Conservation (phyloP, 2,888 invertebrate genomes). For the Amorpha juglandis region DNA sequence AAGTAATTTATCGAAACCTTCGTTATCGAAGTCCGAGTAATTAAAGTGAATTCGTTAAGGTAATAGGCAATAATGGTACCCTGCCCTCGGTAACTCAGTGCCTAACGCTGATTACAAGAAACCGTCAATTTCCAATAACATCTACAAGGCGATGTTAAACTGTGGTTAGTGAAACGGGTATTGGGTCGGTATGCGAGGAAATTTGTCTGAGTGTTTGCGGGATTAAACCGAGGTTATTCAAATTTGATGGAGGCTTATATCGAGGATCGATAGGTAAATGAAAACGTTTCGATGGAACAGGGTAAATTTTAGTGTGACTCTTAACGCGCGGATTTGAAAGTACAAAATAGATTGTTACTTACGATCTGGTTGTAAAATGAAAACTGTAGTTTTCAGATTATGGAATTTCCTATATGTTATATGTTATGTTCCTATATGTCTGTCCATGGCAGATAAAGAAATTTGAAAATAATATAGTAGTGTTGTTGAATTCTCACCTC, state of each 20-base stretch:
- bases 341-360: not conserved
- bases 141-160: constrained; percentile 36
- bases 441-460: too few relatives aligned
- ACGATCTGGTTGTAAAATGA: too few relatives aligned
- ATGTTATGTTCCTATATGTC: too few relatives aligned
- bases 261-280: not conserved
- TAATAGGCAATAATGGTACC: constrained; percentile 53
- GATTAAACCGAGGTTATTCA: constrained; percentile 9
- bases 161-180: constrained; percentile 22
- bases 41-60: constrained; percentile 57
- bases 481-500: too few relatives aligned
- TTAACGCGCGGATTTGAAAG: too few relatives aligned
- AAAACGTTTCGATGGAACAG: not conserved
- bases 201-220: constrained; percentile 19
- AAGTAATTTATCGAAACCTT: constrained; percentile 43
- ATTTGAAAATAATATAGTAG: too few relatives aligned
- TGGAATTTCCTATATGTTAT: too few relatives aligned
- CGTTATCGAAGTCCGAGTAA: constrained; percentile 50
- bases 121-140: constrained; percentile 45
- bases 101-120: constrained; percentile 45
- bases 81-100: constrained; percentile 35
- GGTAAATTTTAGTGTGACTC: not conserved
- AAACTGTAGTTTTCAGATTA: too few relatives aligned
- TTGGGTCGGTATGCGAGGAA: constrained; percentile 12
- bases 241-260: constrained; percentile 6